Conservation (phyloP, 2,113 vertebrate species). For the Myiopsitta monachus region DNA sequence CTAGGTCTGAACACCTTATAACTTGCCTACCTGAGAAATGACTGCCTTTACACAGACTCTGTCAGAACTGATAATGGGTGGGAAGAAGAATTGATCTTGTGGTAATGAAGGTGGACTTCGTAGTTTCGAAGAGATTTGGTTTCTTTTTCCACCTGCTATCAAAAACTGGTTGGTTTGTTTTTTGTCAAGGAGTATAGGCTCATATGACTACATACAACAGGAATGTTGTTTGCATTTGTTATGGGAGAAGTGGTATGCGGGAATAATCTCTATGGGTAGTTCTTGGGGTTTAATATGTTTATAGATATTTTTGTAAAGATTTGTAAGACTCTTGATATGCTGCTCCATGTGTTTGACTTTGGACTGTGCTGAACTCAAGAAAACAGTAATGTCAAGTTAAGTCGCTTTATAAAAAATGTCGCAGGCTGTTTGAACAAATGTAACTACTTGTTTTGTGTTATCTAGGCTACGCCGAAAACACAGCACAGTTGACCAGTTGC, state of each 20-base stretch:
- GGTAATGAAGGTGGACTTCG: background rate
- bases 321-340: rapidly evolving
- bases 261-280: background rate
- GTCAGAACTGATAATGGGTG: background rate
- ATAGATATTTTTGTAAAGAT: background rate
- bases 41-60: background rate
- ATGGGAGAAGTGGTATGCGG: background rate
- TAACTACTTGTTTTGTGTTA: background rate
- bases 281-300: background rate
- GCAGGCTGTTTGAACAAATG: background rate
- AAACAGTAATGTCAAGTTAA: background rate
- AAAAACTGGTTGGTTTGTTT: background rate
- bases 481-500: background rate
- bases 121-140: background rate
- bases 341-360: background rate
- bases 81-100: background rate
- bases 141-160: background rate
- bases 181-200: background rate
- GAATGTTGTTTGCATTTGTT: background rate
- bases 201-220: background rate
- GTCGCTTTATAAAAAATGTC: background rate
- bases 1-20: background rate
- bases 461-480: rapidly evolving
- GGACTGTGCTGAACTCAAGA: background rate
- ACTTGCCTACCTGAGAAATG: background rate